These are phyloP conservation scores for Catamblyrhynchus diadema DNA, from an alignment of 2,797 vertebrate genomes.

Conservation along the genomic window DNA sequence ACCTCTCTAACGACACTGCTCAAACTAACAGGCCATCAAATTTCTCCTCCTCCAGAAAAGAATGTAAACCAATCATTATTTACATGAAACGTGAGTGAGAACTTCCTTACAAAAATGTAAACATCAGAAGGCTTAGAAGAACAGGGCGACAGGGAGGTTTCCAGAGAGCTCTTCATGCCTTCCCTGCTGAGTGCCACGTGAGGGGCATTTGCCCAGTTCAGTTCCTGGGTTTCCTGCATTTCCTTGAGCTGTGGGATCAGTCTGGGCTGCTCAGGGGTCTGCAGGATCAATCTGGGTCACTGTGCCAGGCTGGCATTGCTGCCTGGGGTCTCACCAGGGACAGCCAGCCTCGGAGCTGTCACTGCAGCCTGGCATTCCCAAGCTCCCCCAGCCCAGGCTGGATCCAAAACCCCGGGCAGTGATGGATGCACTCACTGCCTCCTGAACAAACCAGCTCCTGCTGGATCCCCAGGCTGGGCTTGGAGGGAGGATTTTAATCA, in stretches of 20 bases:
- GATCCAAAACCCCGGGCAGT: neutral
- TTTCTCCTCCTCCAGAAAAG: too few species aligned
- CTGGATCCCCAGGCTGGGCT: neutral
- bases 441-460: neutral
- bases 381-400: neutral
- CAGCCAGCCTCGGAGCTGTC: neutral
- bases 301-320: neutral
- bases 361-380: neutral
- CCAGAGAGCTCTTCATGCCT: neutral
- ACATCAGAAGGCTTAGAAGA: too few species aligned
- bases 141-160: neutral
- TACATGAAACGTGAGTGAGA: too few species aligned
- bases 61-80: too few species aligned
- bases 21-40: too few species aligned
- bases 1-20: too few species aligned
- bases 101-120: too few species aligned
- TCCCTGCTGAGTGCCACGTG: too few species aligned
- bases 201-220: neutral
- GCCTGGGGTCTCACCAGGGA: neutral
- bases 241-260: neutral
- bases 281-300: neutral
- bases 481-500: neutral
- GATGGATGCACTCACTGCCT: neutral
- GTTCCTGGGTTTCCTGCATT: accelerated
- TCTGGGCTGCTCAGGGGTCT: neutral